Conservation (phyloP, 2,888 invertebrate species). For the Eupithecia pulchellata region DNA sequence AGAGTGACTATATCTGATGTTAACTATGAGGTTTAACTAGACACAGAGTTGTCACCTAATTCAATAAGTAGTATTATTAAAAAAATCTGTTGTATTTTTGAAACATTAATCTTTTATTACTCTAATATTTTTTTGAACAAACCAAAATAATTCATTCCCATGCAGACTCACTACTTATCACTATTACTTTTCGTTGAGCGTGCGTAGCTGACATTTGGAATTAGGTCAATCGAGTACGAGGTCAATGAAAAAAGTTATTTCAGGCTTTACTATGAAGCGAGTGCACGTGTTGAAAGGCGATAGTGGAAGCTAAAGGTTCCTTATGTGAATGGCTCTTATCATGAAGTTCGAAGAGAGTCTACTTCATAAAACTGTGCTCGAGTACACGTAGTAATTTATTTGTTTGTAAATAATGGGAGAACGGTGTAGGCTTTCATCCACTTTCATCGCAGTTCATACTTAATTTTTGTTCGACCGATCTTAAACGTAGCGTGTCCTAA, state of each 20-base stretch:
- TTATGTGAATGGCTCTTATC: slow-evolving; percentile 28
- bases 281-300: slow-evolving; percentile 34
- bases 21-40: too few relatives aligned
- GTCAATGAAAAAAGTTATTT: slow-evolving; percentile 49
- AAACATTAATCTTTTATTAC: background rate
- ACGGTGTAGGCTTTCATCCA: background rate
- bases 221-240: slow-evolving; percentile 46
- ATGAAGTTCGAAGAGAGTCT: slow-evolving; percentile 18
- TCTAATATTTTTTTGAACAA: background rate
- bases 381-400: slow-evolving; percentile 7
- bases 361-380: slow-evolving; percentile 16
- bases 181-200: slow-evolving; percentile 38
- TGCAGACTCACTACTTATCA: slow-evolving; percentile 27
- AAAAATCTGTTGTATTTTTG: background rate
- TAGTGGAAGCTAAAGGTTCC: slow-evolving; percentile 24
- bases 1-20: too few relatives aligned
- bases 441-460: background rate
- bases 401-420: slow-evolving; percentile 10
- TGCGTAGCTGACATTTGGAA: slow-evolving; percentile 48
- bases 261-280: slow-evolving; percentile 42
- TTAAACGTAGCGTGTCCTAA: background rate
- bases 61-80: too few relatives aligned
- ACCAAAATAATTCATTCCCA: slow-evolving; percentile 14
- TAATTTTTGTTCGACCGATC: background rate
- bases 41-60: too few relatives aligned